phyloP scores from a whole-genome alignment of 2,113 vertebrate species.

The Ovibos moschatus region DNA sequence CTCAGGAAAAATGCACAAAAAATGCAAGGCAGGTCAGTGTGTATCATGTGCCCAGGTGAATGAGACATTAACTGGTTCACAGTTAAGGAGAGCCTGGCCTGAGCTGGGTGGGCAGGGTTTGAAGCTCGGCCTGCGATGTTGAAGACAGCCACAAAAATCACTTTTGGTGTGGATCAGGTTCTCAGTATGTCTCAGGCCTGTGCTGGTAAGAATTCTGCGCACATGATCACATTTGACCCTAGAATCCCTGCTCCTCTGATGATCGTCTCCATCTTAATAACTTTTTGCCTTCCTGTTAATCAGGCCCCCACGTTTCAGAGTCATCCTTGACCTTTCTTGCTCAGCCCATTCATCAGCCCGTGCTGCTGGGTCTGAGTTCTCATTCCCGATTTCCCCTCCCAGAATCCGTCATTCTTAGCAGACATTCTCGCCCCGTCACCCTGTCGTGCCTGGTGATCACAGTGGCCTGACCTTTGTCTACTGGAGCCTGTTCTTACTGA shows the following conservation, averaged over 20 bases:
- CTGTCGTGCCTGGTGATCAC: no score
- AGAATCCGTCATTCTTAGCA: background rate
- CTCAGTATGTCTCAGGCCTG: background rate
- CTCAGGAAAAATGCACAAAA: background rate
- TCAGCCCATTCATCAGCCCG: fast-evolving
- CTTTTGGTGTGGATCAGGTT: background rate
- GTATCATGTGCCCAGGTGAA: background rate
- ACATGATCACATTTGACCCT: background rate
- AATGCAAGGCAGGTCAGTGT: no score
- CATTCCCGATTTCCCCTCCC: background rate
- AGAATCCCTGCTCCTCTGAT: background rate
- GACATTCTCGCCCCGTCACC: no score
- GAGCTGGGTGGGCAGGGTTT: background rate
- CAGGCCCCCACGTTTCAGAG: background rate
- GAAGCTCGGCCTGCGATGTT: background rate
- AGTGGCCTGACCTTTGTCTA: background rate
- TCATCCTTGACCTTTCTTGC: background rate
- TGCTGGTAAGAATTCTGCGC: background rate
- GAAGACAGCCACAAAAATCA: background rate
- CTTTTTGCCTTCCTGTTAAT: background rate
- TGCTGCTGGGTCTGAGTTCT: background rate
- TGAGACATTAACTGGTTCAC: background rate
- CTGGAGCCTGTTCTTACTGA: background rate
- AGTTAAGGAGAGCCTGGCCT: background rate
- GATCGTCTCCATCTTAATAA: background rate